Evolutionary conservation across 2,113 vertebrate species (phyloP).

Genomic region (Myotis brandtii): DNA sequence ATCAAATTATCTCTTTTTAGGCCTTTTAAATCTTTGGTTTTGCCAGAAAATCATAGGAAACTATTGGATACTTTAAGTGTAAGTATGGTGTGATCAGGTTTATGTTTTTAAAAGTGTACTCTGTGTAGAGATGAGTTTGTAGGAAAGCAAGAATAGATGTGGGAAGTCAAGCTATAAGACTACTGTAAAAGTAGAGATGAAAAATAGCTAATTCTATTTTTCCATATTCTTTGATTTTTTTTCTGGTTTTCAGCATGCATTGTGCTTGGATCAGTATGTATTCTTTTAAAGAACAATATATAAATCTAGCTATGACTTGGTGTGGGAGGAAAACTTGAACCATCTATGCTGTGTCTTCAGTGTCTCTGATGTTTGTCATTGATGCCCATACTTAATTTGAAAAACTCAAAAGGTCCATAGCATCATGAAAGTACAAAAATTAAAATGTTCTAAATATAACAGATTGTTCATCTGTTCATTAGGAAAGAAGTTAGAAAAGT

Average conservation of each 20-base stretch:
- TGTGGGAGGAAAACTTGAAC: neutral
- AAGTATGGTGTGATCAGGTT: neutral
- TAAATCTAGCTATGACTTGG: neutral
- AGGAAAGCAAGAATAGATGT: neutral
- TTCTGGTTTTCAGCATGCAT: neutral
- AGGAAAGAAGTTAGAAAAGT: neutral
- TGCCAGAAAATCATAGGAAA: neutral
- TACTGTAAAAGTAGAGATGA: neutral
- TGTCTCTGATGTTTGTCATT: neutral
- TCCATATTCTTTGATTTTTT: neutral
- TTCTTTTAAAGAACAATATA: conserved; percentile 4
- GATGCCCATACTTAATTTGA: neutral
- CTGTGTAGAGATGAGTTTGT: neutral
- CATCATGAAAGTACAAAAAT: conserved; percentile 28
- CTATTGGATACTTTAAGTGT: neutral
- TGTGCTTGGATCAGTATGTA: neutral
- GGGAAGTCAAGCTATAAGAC: neutral
- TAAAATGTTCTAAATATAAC: conserved; percentile 16
- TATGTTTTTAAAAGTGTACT: neutral
- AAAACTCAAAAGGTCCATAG: neutral
- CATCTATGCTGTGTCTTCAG: neutral
- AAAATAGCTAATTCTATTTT: neutral
- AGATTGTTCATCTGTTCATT: neutral
- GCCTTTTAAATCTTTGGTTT: neutral
- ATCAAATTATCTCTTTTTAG: neutral